Conservation (phyloP, 2,113 vertebrate species). For the Puffinus mauretanicus region DNA sequence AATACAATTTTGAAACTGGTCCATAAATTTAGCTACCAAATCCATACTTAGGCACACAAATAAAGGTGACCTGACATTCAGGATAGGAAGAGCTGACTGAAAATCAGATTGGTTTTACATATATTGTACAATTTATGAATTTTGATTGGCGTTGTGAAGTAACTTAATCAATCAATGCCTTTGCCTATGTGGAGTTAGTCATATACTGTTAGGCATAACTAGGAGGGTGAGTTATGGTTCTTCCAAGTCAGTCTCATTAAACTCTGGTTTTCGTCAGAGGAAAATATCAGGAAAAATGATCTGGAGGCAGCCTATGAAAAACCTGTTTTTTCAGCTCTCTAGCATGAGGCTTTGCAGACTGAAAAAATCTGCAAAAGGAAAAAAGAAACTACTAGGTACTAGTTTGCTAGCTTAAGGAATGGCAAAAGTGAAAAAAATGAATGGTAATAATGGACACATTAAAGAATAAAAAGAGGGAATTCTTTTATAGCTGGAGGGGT, state of each 20-base stretch:
- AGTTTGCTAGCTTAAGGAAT: not conserved
- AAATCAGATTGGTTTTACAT: not conserved
- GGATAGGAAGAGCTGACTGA: not conserved
- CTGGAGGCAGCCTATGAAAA: not conserved
- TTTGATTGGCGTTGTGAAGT: not conserved
- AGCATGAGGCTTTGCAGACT: not conserved
- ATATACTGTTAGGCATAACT: not conserved
- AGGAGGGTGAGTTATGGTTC: not conserved
- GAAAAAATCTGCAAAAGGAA: not conserved
- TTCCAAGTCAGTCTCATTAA: not conserved
- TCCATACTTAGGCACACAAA: not conserved
- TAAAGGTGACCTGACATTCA: not conserved
- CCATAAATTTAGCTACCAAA: not conserved
- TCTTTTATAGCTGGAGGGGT: not conserved
- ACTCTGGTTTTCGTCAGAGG: not conserved
- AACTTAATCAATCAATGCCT: not conserved
- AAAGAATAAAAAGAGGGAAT: not conserved
- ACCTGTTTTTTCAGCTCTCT: not conserved
- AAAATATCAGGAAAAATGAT: not conserved
- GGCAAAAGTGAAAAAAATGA: not conserved
- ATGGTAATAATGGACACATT: not conserved
- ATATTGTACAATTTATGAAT: not conserved
- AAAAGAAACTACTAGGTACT: not conserved
- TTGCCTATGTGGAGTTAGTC: not conserved
- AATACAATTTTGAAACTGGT: not conserved